These are phyloP conservation scores for Zonitis immaculata DNA, from an alignment of 2,888 invertebrate species.

Conservation along the genomic window DNA sequence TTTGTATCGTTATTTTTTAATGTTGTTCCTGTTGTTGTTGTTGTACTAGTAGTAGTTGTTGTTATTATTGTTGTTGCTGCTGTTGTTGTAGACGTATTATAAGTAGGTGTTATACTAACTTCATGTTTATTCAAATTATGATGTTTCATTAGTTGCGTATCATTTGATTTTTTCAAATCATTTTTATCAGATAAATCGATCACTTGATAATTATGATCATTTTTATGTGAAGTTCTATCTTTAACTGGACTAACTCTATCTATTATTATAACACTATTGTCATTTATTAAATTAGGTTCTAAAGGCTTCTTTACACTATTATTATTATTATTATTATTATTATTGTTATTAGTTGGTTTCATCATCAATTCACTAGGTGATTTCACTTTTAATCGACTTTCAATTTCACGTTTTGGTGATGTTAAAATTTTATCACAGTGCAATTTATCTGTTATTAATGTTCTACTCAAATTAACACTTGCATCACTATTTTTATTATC, in stretches of 20 bases:
- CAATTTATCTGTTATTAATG: constrained; percentile 18
- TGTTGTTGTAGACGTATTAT: constrained; percentile 7
- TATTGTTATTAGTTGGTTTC: constrained; percentile 9
- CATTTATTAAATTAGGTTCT: constrained; percentile 3
- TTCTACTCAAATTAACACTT: constrained; percentile 9
- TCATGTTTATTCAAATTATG: constrained; percentile 17
- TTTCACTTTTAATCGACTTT: constrained; percentile 14
- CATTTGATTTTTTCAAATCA: constrained; percentile 9
- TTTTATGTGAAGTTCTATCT: constrained; percentile 6
- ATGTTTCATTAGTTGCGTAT: no score
- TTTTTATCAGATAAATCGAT: constrained; percentile 38
- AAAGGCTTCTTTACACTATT: background rate
- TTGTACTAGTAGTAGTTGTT: constrained; percentile 6
- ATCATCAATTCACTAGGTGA: constrained; percentile 13
- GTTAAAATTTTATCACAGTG: constrained; percentile 18
- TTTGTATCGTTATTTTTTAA: background rate
- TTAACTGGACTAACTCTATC: constrained; percentile 12
- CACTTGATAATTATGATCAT: constrained; percentile 33
- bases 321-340: constrained; percentile 3
- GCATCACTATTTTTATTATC: constrained; percentile 15
- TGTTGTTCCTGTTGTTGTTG: constrained; percentile 3
- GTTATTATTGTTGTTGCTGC: constrained; percentile 7
- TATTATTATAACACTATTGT: constrained; percentile 14
- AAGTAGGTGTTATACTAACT: constrained; percentile 21
- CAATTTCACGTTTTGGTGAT: constrained; percentile 13